These are phyloP conservation scores for Silurus lanzhouensis DNA, from an alignment of 2,797 vertebrate species.

Conservation along the genomic window DNA sequence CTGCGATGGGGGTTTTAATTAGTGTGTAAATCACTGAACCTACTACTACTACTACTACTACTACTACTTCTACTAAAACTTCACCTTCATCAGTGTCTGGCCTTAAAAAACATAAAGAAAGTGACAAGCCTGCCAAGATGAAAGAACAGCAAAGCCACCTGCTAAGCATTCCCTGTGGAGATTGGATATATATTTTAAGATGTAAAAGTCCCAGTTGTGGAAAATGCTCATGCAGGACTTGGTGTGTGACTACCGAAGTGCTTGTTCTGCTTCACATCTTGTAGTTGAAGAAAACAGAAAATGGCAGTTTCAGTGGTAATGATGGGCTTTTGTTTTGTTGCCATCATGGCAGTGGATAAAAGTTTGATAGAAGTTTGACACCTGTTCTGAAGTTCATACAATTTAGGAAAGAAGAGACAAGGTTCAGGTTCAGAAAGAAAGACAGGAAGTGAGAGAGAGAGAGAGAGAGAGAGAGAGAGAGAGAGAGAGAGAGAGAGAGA, in stretches of 20 bases:
- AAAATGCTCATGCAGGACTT: constrained; percentile 50
- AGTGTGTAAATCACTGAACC: neutral
- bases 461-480: constrained; percentile 10
- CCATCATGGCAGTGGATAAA: constrained; percentile 30
- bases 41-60: neutral
- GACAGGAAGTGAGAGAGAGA: neutral
- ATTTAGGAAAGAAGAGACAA: constrained; percentile 10
- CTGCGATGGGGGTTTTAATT: constrained; percentile 31
- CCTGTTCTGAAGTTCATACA: constrained; percentile 8
- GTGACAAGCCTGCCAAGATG: constrained; percentile 15
- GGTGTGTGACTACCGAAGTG: constrained; percentile 45
- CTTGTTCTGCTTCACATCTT: constrained; percentile 53
- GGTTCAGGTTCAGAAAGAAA: too few species aligned
- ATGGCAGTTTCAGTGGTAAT: constrained; percentile 36
- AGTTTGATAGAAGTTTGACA: constrained; percentile 23
- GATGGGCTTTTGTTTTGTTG: constrained; percentile 27
- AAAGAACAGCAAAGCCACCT: constrained; percentile 23
- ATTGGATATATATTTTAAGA: constrained; percentile 39
- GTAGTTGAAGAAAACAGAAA: constrained; percentile 29
- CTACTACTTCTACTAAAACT: too few species aligned
- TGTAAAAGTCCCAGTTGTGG: constrained; percentile 24
- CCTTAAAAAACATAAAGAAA: constrained; percentile 26
- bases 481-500: neutral
- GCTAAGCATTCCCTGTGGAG: constrained; percentile 17
- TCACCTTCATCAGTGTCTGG: constrained; percentile 4